These are phyloP conservation scores for Epizoanthus illoricatus DNA, from an alignment of 92 coral and sea anemone species.

Conservation along the genomic window DNA sequence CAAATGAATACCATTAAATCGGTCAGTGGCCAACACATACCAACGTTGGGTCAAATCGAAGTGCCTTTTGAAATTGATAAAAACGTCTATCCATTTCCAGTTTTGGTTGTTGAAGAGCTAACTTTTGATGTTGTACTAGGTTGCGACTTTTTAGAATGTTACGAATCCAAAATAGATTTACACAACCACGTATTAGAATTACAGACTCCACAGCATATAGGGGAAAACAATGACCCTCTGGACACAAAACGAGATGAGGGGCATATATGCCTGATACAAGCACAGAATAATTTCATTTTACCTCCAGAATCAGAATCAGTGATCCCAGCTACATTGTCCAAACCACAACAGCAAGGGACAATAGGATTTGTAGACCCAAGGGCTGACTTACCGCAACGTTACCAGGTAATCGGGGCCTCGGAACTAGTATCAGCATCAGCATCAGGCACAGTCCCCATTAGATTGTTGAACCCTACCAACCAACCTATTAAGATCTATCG, in stretches of 20 bases:
- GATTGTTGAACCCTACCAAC: slow-evolving; percentile 52
- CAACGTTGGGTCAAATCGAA: slow-evolving; percentile 13
- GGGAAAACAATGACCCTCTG: too few relatives aligned
- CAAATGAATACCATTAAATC: slow-evolving; percentile 25
- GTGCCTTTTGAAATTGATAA: neutral
- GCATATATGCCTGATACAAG: neutral
- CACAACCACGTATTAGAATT: neutral
- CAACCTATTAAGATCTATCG: slow-evolving; percentile 38
- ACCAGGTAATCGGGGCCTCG: slow-evolving; percentile 47
- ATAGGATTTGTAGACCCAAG: slow-evolving; percentile 40
- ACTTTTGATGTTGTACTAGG: slow-evolving; percentile 54
- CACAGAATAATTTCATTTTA: neutral
- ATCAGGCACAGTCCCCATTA: slow-evolving; percentile 45
- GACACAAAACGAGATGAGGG: too few relatives aligned
- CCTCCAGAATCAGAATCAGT: slow-evolving; percentile 45
- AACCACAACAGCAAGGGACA: slow-evolving; percentile 11
- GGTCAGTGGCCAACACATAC: slow-evolving; percentile 56
- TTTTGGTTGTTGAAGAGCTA: slow-evolving; percentile 20
- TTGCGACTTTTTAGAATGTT: slow-evolving; percentile 46
- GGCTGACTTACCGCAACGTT: slow-evolving; percentile 7
- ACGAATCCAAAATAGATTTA: slow-evolving; percentile 25
- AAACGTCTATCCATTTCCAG: neutral
- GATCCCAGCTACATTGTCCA: neutral
- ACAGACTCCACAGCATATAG: neutral
- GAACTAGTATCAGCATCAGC: slow-evolving; percentile 37